A percentile compares a stretch with the other conserved stretches of the same genome.
These are phyloP conservation scores for Mola mola DNA, from an alignment of 2,113 vertebrate genomes.

Conservation along the genomic window DNA sequence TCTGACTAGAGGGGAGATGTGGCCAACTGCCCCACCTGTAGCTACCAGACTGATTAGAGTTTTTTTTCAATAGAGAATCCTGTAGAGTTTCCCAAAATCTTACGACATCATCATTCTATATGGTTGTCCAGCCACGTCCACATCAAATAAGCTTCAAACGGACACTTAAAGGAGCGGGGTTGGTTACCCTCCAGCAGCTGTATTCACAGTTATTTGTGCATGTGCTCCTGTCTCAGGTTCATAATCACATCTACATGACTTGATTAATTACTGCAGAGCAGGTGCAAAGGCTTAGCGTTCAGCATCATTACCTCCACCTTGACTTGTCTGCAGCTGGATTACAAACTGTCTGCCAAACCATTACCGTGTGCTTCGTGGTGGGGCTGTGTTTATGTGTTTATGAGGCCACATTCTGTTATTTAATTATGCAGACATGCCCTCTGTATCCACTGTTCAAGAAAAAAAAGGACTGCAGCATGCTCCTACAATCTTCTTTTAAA, in stretches of 20 bases:
- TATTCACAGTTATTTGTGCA: too few relatives aligned
- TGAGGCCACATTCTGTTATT: slow-evolving; percentile 43
- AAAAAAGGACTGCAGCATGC: not conserved
- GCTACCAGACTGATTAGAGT: too few relatives aligned
- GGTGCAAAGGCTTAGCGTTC: slow-evolving; percentile 28
- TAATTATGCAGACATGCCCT: slow-evolving; percentile 43
- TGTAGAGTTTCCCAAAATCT: too few relatives aligned
- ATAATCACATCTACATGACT: slow-evolving; percentile 21
- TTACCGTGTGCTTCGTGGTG: slow-evolving; percentile 46
- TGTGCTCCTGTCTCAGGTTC: slow-evolving; percentile 4
- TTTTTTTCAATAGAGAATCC: too few relatives aligned
- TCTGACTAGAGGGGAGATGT: too few relatives aligned
- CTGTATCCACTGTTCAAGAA: slow-evolving; percentile 36
- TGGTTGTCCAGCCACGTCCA: too few relatives aligned
- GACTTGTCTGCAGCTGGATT: slow-evolving; percentile 39
- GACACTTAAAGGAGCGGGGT: too few relatives aligned
- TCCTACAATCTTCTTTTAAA: slow-evolving; percentile 8
- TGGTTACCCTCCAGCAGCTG: not conserved
- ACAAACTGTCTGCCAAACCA: slow-evolving; percentile 33
- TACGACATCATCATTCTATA: too few relatives aligned
- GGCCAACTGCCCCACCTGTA: too few relatives aligned
- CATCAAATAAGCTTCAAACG: too few relatives aligned
- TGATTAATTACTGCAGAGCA: slow-evolving; percentile 28
- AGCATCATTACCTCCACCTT: slow-evolving; percentile 55
- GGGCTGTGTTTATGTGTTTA: slow-evolving; percentile 45